Evolutionary conservation across 2,797 vertebrate genomes (phyloP).

Genomic region (Crocodylus rhombifer): DNA sequence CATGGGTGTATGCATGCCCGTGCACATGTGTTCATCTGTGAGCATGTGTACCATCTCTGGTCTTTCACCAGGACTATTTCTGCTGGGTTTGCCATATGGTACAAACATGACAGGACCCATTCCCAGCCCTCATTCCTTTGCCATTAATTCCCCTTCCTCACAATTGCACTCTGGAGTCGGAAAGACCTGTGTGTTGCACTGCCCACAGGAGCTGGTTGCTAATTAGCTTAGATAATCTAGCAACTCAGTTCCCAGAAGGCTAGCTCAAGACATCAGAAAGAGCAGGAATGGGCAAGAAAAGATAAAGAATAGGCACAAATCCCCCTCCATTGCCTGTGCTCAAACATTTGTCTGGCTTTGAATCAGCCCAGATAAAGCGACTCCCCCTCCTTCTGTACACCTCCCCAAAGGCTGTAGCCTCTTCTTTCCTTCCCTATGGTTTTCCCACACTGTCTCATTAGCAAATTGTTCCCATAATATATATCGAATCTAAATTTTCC

Average conservation of each 20-base stretch:
- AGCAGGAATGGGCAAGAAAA: not conserved
- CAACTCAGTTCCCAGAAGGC: not conserved
- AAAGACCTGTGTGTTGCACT: not conserved
- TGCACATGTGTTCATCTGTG: not conserved
- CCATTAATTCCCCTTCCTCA: not conserved
- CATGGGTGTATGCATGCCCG: fast-evolving
- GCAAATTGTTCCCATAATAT: not conserved
- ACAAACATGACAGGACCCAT: not conserved
- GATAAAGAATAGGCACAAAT: fast-evolving
- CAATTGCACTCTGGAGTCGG: not conserved
- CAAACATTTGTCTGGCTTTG: not conserved
- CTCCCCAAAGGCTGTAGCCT: not conserved
- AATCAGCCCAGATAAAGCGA: not conserved
- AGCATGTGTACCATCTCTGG: not conserved
- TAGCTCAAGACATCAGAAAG: fast-evolving
- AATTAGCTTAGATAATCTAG: not conserved
- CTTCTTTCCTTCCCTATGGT: not conserved
- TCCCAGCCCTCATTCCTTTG: fast-evolving
- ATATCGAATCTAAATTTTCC: not conserved
- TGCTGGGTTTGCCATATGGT: fast-evolving
- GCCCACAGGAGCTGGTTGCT: not conserved
- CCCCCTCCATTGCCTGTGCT: not conserved
- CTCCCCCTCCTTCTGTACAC: fast-evolving
- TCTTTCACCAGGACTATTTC: not conserved
- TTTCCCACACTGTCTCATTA: not conserved